Evolutionary conservation across 2,113 vertebrate genomes (phyloP).

Genomic region (Gasterosteus aculeatus): DNA sequence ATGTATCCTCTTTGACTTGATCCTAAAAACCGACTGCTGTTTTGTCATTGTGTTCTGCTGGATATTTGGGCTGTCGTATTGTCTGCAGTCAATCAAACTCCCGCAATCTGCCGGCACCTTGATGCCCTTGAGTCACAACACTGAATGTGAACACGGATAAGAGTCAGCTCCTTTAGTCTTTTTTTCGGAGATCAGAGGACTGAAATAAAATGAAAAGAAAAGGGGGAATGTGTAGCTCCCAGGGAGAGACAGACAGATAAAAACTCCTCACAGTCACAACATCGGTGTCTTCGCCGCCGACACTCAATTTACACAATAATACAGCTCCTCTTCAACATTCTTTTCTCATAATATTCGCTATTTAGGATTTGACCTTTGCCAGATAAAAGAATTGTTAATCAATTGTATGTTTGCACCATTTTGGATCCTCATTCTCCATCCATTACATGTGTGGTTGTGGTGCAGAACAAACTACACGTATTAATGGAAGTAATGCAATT

Average conservation of each 20-base stretch:
- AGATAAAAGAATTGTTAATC: conserved; percentile 50
- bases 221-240: conserved; percentile 48
- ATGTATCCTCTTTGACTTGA: conserved; percentile 26
- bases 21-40: conserved; percentile 23
- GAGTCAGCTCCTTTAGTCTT: conserved; percentile 48
- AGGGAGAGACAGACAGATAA: conserved; percentile 47
- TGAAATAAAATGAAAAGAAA: conserved; percentile 50
- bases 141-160: conserved; percentile 55
- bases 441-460: conserved; percentile 49
- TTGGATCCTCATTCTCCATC: conserved; percentile 42
- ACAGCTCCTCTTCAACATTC: conserved; percentile 11
- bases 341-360: conserved; percentile 9
- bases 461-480: conserved; percentile 58
- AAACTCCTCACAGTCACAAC: conserved; percentile 28
- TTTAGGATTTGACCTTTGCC: neutral
- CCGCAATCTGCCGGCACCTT: conserved; percentile 45
- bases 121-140: conserved; percentile 63
- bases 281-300: neutral
- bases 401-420: conserved; percentile 46
- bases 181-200: conserved; percentile 57
- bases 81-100: conserved; percentile 57
- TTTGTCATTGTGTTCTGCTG: conserved; percentile 38
- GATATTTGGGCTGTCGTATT: conserved; percentile 36
- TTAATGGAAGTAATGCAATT: conserved; percentile 69
- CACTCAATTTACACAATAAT: neutral